Evolutionary conservation across 2,113 vertebrate genomes (phyloP).

Genomic region (Meriones unguiculatus): DNA sequence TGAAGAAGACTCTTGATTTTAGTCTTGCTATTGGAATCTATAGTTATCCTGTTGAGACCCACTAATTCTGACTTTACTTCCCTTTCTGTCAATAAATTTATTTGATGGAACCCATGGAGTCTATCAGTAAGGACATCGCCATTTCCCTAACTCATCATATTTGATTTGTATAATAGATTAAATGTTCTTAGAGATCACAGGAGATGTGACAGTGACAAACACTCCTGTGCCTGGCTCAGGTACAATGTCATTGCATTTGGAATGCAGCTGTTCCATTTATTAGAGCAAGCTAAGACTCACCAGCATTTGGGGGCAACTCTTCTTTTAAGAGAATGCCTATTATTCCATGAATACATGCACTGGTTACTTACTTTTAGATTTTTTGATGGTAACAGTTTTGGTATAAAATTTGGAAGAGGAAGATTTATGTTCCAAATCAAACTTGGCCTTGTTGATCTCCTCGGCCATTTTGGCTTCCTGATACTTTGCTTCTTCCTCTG

Average conservation of each 20-base stretch:
- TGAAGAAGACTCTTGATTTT: background rate
- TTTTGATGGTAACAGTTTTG: slow-evolving; percentile 66
- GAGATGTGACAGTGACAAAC: background rate
- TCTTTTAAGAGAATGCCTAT: background rate
- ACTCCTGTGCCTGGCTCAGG: background rate
- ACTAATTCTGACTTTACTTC: slow-evolving; percentile 5
- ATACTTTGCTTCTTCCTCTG: slow-evolving; percentile 90
- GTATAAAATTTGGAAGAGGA: slow-evolving; percentile 40
- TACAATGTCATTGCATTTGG: background rate
- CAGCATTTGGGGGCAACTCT: background rate
- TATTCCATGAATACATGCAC: slow-evolving; percentile 45
- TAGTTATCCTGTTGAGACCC: background rate
- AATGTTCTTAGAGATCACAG: background rate
- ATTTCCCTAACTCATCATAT: background rate
- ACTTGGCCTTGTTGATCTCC: slow-evolving; percentile 63
- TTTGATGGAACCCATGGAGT: background rate
- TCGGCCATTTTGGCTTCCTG: slow-evolving; percentile 83
- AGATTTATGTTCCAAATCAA: slow-evolving; percentile 57
- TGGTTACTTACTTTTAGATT: slow-evolving; percentile 75
- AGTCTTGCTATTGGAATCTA: background rate
- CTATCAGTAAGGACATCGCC: background rate
- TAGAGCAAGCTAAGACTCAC: background rate
- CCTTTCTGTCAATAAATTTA: background rate
- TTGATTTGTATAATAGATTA: background rate
- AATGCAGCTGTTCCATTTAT: slow-evolving; percentile 25